Evolutionary conservation across 2,888 invertebrate genomes (phyloP).

Genomic region (Cryptops parisi): DNA sequence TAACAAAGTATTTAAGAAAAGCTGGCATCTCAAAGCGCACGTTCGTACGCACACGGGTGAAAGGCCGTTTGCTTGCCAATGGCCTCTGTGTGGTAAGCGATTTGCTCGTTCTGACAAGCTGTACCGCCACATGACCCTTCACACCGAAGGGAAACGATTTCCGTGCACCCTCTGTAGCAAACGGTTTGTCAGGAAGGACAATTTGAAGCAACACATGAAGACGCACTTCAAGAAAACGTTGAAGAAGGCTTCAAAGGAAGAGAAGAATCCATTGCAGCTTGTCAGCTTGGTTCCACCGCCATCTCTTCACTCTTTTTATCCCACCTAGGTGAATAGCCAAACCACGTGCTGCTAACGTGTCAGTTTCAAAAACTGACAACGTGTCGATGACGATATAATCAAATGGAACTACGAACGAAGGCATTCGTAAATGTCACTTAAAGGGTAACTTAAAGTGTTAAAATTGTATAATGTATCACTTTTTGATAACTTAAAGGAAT

Average conservation of each 20-base stretch:
- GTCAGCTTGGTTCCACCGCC: neutral
- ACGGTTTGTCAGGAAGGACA: slow-evolving; percentile 9
- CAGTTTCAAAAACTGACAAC: too few species aligned
- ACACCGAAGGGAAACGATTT: slow-evolving; percentile 12
- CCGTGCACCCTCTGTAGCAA: slow-evolving; percentile 8
- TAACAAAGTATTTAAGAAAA: slow-evolving; percentile 7
- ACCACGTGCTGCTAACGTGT: too few species aligned
- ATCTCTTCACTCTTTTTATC: neutral
- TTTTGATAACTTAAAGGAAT: too few species aligned
- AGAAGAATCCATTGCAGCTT: neutral
- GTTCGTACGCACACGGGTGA: slow-evolving; percentile 9
- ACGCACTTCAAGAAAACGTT: slow-evolving; percentile 1
- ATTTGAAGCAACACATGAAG: slow-evolving; percentile 12
- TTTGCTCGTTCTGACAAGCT: slow-evolving; percentile 12
- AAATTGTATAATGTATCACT: too few species aligned
- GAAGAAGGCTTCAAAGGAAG: neutral
- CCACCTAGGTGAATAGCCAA: too few species aligned
- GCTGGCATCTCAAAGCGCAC: slow-evolving; percentile 12
- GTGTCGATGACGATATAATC: too few species aligned
- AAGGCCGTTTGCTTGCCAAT: slow-evolving; percentile 12
- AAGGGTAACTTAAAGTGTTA: too few species aligned
- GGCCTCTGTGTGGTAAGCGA: slow-evolving; percentile 13
- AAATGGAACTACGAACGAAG: too few species aligned
- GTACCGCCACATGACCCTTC: slow-evolving; percentile 9
- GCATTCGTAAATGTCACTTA: too few species aligned